phyloP scores from a whole-genome alignment of 2,797 vertebrate genomes.

The Acanthis flammea region DNA sequence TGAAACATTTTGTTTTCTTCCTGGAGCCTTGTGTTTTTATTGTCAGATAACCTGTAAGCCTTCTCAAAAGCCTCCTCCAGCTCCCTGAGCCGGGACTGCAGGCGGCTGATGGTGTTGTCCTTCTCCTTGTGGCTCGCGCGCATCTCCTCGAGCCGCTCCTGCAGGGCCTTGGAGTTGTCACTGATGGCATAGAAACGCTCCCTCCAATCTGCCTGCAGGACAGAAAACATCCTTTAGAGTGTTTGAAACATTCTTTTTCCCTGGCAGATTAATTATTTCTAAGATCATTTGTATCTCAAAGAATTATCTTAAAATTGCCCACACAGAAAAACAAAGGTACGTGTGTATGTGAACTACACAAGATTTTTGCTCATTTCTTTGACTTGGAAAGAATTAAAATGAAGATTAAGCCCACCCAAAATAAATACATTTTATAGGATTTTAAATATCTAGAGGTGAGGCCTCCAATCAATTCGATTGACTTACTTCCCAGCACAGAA shows the following conservation, averaged over 20 bases:
- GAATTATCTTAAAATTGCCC: neutral
- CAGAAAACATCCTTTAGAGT: neutral
- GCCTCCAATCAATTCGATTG: neutral
- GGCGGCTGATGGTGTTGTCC: conserved; percentile 75
- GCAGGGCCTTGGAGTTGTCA: conserved; percentile 79
- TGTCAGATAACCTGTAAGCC: conserved; percentile 82
- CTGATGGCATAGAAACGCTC: conserved; percentile 81
- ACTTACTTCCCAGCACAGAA: neutral
- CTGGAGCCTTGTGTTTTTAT: conserved; percentile 82
- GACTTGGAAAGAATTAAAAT: neutral
- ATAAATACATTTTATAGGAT: neutral
- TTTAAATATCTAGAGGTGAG: neutral
- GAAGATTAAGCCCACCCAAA: neutral
- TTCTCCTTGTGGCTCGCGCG: conserved; percentile 83
- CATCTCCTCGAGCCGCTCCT: conserved; percentile 87
- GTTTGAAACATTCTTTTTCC: neutral
- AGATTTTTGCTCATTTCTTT: neutral
- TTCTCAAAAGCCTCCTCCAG: conserved; percentile 84
- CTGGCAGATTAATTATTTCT: neutral
- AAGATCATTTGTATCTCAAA: neutral
- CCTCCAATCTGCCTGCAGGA: conserved; percentile 84
- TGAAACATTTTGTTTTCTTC: conserved; percentile 93
- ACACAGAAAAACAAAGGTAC: neutral
- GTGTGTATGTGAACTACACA: neutral
- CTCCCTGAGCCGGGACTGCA: conserved; percentile 80